These are phyloP conservation scores for Euplagia quadripunctaria DNA, from an alignment of 2,888 invertebrate species.

Conservation along the genomic window DNA sequence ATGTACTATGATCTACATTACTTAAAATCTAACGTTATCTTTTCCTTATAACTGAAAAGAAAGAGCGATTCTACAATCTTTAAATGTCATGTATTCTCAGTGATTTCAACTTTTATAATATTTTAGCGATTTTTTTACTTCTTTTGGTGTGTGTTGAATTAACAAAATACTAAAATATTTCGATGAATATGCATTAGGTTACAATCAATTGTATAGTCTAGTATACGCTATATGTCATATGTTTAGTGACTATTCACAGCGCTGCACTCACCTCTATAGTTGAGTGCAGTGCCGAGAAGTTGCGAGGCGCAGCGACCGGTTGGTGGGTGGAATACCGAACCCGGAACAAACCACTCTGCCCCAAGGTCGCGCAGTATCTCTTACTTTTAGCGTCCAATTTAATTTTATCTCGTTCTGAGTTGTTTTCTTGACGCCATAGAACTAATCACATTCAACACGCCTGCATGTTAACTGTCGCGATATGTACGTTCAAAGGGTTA, in stretches of 20 bases:
- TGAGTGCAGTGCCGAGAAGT: slow-evolving; percentile 55
- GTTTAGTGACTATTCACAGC: no score
- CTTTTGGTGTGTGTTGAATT: background rate
- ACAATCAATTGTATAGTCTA: slow-evolving; percentile 29
- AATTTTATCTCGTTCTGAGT: slow-evolving; percentile 50
- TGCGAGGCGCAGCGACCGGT: slow-evolving; percentile 68
- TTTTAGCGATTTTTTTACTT: background rate
- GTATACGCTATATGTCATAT: slow-evolving; percentile 30
- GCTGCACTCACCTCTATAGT: slow-evolving; percentile 41
- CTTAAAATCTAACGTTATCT: background rate
- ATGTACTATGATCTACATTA: background rate
- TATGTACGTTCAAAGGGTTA: slow-evolving; percentile 44
- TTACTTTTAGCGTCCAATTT: slow-evolving; percentile 71
- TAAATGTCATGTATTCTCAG: background rate
- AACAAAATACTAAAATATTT: slow-evolving; percentile 8
- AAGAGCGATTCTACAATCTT: background rate
- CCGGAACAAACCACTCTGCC: slow-evolving; percentile 77
- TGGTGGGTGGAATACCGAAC: slow-evolving; percentile 69
- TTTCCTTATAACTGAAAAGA: background rate
- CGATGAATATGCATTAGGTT: slow-evolving; percentile 31
- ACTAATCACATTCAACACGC: slow-evolving; percentile 50
- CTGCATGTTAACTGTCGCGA: slow-evolving; percentile 46
- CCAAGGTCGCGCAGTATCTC: slow-evolving; percentile 79
- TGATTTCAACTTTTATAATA: background rate
- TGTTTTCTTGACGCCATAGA: slow-evolving; percentile 46